Percentiles rank a stretch among this genome's conserved stretches.
phyloP scores from a whole-genome alignment of 2,797 vertebrate species.

The Erethizon dorsatum region DNA sequence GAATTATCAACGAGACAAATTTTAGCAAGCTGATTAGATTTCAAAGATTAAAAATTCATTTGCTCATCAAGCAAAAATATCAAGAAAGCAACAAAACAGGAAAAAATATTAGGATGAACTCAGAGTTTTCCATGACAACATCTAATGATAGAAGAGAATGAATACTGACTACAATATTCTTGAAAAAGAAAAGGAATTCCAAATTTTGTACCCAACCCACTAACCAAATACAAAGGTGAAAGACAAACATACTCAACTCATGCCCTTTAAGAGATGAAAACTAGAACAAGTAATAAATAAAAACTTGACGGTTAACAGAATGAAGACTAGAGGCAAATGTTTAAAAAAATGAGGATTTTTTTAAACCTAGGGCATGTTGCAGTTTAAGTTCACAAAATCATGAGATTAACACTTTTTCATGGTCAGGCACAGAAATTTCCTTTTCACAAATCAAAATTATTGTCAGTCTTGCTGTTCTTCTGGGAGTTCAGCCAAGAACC shows the following conservation, averaged over 20 bases:
- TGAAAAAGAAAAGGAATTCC: background rate
- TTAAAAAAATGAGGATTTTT: slow-evolving; percentile 4
- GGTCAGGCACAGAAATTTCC: background rate
- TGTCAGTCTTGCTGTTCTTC: background rate
- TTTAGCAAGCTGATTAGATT: background rate
- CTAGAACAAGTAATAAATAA: background rate
- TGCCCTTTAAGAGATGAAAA: slow-evolving; percentile 40
- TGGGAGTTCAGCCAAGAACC: slow-evolving; percentile 10
- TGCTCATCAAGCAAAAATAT: slow-evolving; percentile 10
- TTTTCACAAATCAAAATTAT: slow-evolving; percentile 23
- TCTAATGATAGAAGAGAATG: background rate
- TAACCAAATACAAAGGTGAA: slow-evolving; percentile 41
- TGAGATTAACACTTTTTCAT: background rate
- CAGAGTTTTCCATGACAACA: slow-evolving; percentile 3
- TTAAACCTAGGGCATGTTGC: background rate
- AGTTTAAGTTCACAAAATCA: background rate
- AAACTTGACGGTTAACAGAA: slow-evolving; percentile 8
- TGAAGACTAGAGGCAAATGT: slow-evolving; percentile 41
- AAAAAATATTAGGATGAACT: background rate
- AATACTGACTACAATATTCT: background rate
- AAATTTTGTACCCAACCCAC: slow-evolving; percentile 30
- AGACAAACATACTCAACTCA: slow-evolving; percentile 38
- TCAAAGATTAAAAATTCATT: background rate
- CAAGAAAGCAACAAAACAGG: background rate
- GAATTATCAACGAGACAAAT: slow-evolving; percentile 5